Percentiles rank a stretch among this genome's conserved stretches.
Evolutionary conservation across 1,140 invertebrate species (phyloP).

Genomic region (Drosophila virilis): DNA sequence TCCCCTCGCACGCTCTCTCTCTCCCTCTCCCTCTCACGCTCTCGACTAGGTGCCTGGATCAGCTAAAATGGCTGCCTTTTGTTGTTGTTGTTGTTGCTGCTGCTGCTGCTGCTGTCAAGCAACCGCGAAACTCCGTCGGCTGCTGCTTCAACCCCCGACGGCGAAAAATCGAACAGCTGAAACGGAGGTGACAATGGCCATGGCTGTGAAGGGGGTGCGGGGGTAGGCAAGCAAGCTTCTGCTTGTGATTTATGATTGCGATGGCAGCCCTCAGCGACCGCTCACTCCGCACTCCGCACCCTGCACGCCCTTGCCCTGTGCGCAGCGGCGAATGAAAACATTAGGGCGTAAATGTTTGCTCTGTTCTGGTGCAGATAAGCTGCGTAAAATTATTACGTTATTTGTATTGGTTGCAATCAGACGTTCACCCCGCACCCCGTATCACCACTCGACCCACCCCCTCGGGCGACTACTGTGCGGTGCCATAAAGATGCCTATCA

Average conservation of each 20-base stretch:
- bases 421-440: constrained; percentile 32
- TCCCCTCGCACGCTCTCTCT: constrained; percentile 10
- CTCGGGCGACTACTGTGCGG: constrained; percentile 8
- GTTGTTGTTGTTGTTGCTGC: constrained; percentile 19
- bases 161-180: constrained; percentile 61
- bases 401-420: constrained; percentile 83
- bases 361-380: constrained; percentile 84
- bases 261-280: constrained; percentile 56
- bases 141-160: constrained; percentile 56
- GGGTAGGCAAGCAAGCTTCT: constrained; percentile 11
- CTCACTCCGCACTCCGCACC: background rate
- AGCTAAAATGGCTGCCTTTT: constrained; percentile 48
- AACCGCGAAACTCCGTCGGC: constrained; percentile 23
- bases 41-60: constrained; percentile 23
- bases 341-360: constrained; percentile 84
- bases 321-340: constrained; percentile 69
- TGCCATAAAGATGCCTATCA: constrained; percentile 80
- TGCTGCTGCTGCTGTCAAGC: constrained; percentile 4
- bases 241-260: constrained; percentile 72
- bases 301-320: constrained; percentile 2
- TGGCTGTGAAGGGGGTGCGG: background rate
- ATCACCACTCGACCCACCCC: background rate
- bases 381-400: constrained; percentile 83
- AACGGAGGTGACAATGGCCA: constrained; percentile 62
- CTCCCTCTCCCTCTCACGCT: background rate